Evolutionary conservation across 2,797 vertebrate genomes (phyloP).

Genomic region (Centroberyx gerrardi): DNA sequence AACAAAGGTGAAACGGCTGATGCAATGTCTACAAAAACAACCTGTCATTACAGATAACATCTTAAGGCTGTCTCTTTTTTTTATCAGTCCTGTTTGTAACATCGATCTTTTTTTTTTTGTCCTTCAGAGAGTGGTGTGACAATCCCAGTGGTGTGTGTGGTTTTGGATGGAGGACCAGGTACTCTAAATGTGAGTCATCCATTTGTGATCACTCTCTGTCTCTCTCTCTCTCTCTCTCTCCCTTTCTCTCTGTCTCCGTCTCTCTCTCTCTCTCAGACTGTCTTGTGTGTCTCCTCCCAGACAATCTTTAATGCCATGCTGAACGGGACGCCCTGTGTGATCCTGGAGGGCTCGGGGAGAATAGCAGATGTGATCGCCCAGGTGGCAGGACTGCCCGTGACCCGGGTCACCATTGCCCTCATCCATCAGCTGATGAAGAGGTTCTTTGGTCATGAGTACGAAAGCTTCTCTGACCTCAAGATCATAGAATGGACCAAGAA

Average conservation of each 20-base stretch:
- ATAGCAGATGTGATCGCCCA: constrained; percentile 94
- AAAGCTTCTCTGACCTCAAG: constrained; percentile 82
- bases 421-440: constrained; percentile 87
- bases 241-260: not conserved
- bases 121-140: constrained; percentile 87
- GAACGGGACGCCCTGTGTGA: constrained; percentile 92
- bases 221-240: not conserved
- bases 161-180: constrained; percentile 93
- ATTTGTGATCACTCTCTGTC: not conserved
- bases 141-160: constrained; percentile 95
- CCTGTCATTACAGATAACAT: not conserved
- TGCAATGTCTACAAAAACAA: not conserved
- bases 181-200: constrained; percentile 87
- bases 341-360: constrained; percentile 94
- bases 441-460: constrained; percentile 88
- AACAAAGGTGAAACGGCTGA: constrained; percentile 69
- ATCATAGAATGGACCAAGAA: constrained; percentile 95
- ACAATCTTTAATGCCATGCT: constrained; percentile 94
- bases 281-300: constrained; percentile 75
- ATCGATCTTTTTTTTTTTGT: constrained; percentile 31
- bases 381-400: constrained; percentile 85
- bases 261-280: constrained; percentile 3
- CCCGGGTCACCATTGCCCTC: constrained; percentile 85
- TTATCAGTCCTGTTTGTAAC: constrained; percentile 9
- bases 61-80: constrained; percentile 12